phyloP scores from a whole-genome alignment of 1,140 invertebrate genomes.

The Mizuhopecten yessoensis region DNA sequence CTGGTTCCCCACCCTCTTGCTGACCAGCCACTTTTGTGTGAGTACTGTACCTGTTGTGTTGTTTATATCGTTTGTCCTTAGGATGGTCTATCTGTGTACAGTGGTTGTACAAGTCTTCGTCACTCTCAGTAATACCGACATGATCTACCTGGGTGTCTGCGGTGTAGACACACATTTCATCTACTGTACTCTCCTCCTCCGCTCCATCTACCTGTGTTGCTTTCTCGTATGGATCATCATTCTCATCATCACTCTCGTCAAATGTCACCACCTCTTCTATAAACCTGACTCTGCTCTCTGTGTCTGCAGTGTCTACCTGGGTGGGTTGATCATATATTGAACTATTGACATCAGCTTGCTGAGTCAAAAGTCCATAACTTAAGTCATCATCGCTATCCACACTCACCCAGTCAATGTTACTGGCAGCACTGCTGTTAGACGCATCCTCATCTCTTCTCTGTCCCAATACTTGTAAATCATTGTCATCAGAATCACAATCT shows the following conservation, averaged over 20 bases:
- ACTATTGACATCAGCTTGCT: background rate
- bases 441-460: background rate
- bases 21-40: no score
- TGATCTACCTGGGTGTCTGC: background rate
- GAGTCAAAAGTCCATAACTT: background rate
- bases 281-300: background rate
- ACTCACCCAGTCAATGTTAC: background rate
- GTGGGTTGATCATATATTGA: background rate
- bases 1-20: background rate
- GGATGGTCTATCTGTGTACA: no score
- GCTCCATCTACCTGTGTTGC: no score
- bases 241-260: background rate
- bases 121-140: no score
- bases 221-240: background rate
- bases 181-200: no score
- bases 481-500: conserved; percentile 27
- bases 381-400: background rate
- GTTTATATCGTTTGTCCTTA: no score
- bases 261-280: background rate
- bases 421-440: background rate
- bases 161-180: background rate
- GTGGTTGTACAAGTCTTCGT: no score
- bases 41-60: no score
- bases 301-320: background rate
- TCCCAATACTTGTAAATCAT: background rate